Evolutionary conservation across 2,797 vertebrate genomes (phyloP).

Genomic region (Eurystomus glaucurus): DNA sequence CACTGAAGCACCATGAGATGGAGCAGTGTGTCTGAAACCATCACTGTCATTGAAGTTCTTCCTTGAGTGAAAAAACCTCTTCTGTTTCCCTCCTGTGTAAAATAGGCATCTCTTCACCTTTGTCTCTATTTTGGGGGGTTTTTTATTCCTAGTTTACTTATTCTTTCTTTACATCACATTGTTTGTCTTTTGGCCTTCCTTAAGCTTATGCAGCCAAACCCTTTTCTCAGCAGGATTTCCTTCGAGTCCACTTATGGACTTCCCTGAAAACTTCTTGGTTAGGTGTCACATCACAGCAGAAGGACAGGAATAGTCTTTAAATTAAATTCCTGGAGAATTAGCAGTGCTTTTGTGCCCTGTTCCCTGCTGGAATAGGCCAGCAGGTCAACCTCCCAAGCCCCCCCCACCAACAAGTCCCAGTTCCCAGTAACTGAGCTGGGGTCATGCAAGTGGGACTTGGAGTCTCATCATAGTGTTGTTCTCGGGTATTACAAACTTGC

Average conservation of each 20-base stretch:
- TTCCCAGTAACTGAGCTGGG: background rate
- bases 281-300: background rate
- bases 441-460: background rate
- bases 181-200: background rate
- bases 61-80: background rate
- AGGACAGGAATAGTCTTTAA: background rate
- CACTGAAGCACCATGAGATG: background rate
- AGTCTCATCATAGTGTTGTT: too few relatives aligned
- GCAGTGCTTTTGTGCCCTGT: background rate
- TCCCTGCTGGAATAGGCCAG: background rate
- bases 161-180: background rate
- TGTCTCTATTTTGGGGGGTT: background rate
- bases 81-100: background rate
- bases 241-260: rapidly evolving
- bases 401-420: too few relatives aligned
- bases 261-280: background rate
- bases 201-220: background rate
- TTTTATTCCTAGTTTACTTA: background rate
- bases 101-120: background rate
- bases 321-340: background rate
- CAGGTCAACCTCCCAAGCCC: background rate
- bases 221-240: background rate
- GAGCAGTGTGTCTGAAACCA: background rate
- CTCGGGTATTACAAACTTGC: background rate
- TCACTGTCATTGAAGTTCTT: background rate